Percentiles rank a stretch among this genome's conserved stretches.
These are phyloP conservation scores for Campoletis raptor DNA, from an alignment of 2,888 invertebrate species.

Conservation along the genomic window DNA sequence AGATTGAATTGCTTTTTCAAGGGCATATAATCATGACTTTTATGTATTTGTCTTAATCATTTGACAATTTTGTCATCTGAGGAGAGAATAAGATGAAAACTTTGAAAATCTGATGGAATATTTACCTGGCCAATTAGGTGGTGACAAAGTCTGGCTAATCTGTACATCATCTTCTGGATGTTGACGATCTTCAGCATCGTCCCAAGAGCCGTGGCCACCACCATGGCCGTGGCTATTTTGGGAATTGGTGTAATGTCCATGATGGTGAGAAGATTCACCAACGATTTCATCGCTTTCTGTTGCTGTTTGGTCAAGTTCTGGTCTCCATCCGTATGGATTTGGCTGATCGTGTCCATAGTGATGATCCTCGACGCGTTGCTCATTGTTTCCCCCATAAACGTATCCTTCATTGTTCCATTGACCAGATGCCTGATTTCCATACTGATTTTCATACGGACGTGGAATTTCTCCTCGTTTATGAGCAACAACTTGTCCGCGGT, in stretches of 20 bases:
- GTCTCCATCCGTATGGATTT: conserved; percentile 1
- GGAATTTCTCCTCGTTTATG: not conserved
- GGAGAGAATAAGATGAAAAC: not conserved
- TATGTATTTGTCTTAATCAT: not conserved
- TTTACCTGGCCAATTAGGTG: conserved; percentile 25
- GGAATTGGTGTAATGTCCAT: not conserved
- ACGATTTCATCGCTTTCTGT: not conserved
- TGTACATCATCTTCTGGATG: conserved; percentile 1
- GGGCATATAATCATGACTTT: not conserved
- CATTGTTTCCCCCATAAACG: not conserved
- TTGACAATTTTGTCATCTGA: not conserved
- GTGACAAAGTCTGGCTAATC: not conserved
- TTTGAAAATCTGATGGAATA: not conserved
- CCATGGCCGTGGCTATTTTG: conserved; percentile 13
- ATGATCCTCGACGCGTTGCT: not conserved
- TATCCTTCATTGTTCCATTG: conserved; percentile 34
- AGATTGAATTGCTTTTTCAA: not conserved
- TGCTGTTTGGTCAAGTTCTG: conserved; percentile 5
- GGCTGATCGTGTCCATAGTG: not conserved
- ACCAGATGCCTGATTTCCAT: conserved; percentile 17
- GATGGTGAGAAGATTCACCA: conserved; percentile 26
- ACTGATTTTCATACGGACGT: conserved; percentile 3
- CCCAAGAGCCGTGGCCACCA: conserved; percentile 25
- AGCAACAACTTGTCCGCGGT: conserved; percentile 1
- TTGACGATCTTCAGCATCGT: conserved; percentile 9